Evolutionary conservation across 2,888 invertebrate species (phyloP).

Genomic region (Linyphia triangularis): DNA sequence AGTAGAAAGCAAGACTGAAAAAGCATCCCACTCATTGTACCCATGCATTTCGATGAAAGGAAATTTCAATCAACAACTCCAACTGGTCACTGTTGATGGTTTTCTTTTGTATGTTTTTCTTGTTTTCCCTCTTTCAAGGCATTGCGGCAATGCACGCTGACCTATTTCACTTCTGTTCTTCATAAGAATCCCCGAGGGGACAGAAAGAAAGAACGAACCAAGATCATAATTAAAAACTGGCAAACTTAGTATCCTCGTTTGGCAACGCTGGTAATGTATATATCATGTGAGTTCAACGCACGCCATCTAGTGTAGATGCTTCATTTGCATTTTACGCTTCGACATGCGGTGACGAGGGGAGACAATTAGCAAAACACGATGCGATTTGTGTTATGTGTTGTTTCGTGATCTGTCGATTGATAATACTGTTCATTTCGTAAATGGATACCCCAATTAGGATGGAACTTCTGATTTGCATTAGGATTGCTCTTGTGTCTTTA

Average conservation of each 20-base stretch:
- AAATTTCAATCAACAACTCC: conserved; percentile 9
- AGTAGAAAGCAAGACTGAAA: background rate
- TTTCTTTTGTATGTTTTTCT: conserved; percentile 30
- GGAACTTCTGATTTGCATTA: too few species aligned
- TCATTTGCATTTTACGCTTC: background rate
- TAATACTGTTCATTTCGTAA: background rate
- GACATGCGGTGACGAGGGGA: background rate
- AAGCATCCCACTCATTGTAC: background rate
- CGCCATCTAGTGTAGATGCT: conserved; percentile 48
- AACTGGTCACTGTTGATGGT: conserved; percentile 46
- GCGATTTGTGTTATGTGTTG: background rate
- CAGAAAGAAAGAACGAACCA: conserved; percentile 59
- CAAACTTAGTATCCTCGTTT: conserved; percentile 60
- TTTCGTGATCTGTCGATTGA: conserved; percentile 18
- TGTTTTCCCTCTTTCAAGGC: conserved; percentile 23
- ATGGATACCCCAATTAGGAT: too few species aligned
- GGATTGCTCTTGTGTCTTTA: background rate
- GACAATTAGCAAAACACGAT: conserved; percentile 28
- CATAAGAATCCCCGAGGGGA: conserved; percentile 13
- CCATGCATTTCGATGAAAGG: conserved; percentile 26
- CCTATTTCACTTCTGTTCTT: conserved; percentile 51
- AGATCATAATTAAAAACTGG: conserved; percentile 48
- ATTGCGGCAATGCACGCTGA: conserved; percentile 40
- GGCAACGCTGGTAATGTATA: conserved; percentile 45
- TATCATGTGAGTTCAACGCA: conserved; percentile 71